Conservation (phyloP, 2,888 invertebrate species). For the Cynaeus angustus region DNA sequence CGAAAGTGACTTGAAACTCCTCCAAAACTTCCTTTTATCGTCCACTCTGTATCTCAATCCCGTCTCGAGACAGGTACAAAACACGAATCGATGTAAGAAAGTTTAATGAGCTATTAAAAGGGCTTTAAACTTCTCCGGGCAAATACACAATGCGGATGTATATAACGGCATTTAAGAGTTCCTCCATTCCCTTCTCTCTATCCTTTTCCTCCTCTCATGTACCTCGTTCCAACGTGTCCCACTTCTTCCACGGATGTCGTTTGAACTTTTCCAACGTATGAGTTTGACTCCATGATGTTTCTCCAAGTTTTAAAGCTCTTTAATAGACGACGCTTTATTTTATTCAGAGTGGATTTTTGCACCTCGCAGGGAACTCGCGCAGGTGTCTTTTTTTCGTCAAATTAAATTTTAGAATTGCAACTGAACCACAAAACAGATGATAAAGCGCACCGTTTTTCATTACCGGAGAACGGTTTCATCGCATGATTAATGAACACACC, state of each 20-base stretch:
- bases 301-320: constrained; percentile 39
- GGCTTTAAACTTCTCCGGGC: constrained; percentile 57
- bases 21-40: constrained; percentile 1
- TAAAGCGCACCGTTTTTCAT: constrained; percentile 65
- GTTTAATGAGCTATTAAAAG: constrained; percentile 62
- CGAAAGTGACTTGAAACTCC: too few relatives aligned
- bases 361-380: constrained; percentile 16
- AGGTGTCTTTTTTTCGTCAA: constrained; percentile 47
- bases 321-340: constrained; percentile 39
- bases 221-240: background rate
- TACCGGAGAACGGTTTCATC: constrained; percentile 60
- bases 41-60: constrained; percentile 1
- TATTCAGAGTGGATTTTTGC: constrained; percentile 36
- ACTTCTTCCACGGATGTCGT: background rate
- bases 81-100: constrained; percentile 57
- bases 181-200: constrained; percentile 7
- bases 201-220: background rate
- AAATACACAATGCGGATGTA: constrained; percentile 60
- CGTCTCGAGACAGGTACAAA: constrained; percentile 50
- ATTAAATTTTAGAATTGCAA: constrained; percentile 60
- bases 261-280: constrained; percentile 9
- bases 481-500: constrained; percentile 64
- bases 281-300: constrained; percentile 24
- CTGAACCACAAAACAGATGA: constrained; percentile 65
- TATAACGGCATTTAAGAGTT: constrained; percentile 42